Evolutionary conservation across 2,888 invertebrate species (phyloP).

Genomic region (Adineta ricciae): DNA sequence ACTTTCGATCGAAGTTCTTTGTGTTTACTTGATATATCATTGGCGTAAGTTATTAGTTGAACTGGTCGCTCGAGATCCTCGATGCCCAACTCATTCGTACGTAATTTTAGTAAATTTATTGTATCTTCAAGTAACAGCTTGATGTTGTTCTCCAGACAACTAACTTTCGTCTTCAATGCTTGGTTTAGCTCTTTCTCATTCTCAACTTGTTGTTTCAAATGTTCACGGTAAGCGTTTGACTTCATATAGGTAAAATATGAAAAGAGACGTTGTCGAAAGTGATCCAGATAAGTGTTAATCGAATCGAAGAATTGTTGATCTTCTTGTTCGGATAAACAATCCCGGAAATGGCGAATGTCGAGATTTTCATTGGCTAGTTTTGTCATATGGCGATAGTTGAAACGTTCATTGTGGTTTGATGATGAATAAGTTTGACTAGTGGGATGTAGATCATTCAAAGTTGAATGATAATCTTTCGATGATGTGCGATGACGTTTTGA

Average conservation of each 20-base stretch:
- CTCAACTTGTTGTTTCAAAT: background rate
- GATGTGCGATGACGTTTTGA: background rate
- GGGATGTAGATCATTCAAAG: background rate
- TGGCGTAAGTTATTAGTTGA: slow-evolving; percentile 25
- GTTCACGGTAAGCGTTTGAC: background rate
- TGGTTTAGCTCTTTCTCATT: background rate
- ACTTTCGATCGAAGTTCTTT: slow-evolving; percentile 22
- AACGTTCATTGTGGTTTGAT: background rate
- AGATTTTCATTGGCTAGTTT: slow-evolving; percentile 21
- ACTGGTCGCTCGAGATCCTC: slow-evolving; percentile 25
- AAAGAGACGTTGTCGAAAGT: background rate
- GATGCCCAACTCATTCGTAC: slow-evolving; percentile 28
- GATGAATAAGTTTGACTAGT: background rate
- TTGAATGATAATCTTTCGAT: background rate
- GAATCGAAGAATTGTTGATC: background rate
- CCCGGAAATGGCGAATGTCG: background rate
- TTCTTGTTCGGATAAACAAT: background rate
- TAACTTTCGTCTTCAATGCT: slow-evolving; percentile 21
- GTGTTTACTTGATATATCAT: slow-evolving; percentile 24
- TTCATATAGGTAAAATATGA: background rate
- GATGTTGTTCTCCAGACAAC: slow-evolving; percentile 21
- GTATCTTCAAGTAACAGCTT: slow-evolving; percentile 23
- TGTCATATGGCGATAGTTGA: slow-evolving; percentile 12
- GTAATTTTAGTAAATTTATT: slow-evolving; percentile 28
- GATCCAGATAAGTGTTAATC: background rate